Evolutionary conservation across 92 coral and sea anemone species (phyloP), one percentile per base, ranked within the genome.

Genomic region (Isaurus tuberculatus): DNA sequence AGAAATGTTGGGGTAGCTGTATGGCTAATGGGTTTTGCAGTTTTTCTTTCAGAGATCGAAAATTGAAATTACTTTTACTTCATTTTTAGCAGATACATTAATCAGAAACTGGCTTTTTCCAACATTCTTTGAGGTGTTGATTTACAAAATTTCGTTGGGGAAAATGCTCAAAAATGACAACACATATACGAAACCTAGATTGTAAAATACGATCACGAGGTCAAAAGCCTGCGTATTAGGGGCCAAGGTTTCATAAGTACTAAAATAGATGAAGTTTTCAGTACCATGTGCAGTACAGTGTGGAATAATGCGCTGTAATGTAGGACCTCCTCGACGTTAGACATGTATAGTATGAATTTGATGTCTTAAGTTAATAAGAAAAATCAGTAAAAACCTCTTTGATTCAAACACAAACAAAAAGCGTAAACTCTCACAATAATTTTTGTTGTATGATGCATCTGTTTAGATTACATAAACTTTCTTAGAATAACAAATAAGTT

Each of bases 271-370:
- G 37, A 36, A 22, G 22, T 16, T 55, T 77, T 40, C 3, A 13
- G 7, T 22, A 26, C 70, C 82, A 60, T 77, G 26, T 57, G 82
- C 48, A 42, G 58, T 11, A 55, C 5, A 17, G 68, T 75, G 81
- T 53, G 66, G 68, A 31, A 49, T 53, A 31, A 70, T 61, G 82
- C 34, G 69, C n/a, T 48, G 9, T 15, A 27, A n/a, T 11, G 53
- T 1, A 22, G 33, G 70, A 77, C 55, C 82, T 60, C 82, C 82
- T 37, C 82, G 36, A 77, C 30, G 82, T 22, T 77, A 61, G 34
- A 30, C 14, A n/a, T 31, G 20, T 15, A 8, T 9, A 20, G 19
- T 15, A 14, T 51, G 46, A 42, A 42, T 51, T 40, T 40, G 46
- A 7, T 9, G 7, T 40, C 7, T 40, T 40, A 40, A 40, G 7